Evolutionary conservation across 1,140 invertebrate species (phyloP), one percentile per base, ranked within the genome.

Genomic region (Lepidotrigona ventralis): DNA sequence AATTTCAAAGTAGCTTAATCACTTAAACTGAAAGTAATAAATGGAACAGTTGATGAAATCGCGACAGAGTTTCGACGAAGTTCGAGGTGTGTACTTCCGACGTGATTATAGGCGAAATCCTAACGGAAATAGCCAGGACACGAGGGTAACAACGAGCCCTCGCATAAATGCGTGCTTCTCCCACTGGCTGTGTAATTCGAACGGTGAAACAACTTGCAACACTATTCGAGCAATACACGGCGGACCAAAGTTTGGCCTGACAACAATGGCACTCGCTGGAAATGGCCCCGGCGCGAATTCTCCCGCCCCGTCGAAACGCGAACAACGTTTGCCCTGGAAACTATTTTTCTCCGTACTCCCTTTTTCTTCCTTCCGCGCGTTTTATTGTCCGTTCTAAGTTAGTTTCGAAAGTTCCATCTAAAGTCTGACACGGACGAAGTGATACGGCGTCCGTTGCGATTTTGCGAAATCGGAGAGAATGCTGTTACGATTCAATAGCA

Each of bases 101-200:
- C 12, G n/a, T 17, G 56, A 23, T 66, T 53, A 8, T 5, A 11
- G 9, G 9, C 14, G 23, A 81, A 81, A 81, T 75, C 63, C 23
- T 46, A 73, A 46, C 21, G 54, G 39, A 69, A 71, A 53, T 56
- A 46, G 23, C 19, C 29, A 46, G 17, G 60, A 58, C 79, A 63
- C 17, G 26, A 17, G 3, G 46, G 1, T n/a, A 54, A 63, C 60
- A 77, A 68, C 51, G 39, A 64, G 60, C 14, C 14, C 29, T 29
- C 29, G 74, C 53, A 29, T 46, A 15, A 72, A 56, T 23, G 51
- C 56, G n/a, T 33, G n/a, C 26, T 33, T 33, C 39, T 54, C 73
- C 68, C 66, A 6, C 66, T 8, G 69, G 82, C 51, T 46, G 17
- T n/a, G 74, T 86, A 86, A 86, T 84, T 87, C 58, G 26, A 63